phyloP scores from a whole-genome alignment of 92 coral and sea anemone genomes.

The Bergia puertoricense region DNA sequence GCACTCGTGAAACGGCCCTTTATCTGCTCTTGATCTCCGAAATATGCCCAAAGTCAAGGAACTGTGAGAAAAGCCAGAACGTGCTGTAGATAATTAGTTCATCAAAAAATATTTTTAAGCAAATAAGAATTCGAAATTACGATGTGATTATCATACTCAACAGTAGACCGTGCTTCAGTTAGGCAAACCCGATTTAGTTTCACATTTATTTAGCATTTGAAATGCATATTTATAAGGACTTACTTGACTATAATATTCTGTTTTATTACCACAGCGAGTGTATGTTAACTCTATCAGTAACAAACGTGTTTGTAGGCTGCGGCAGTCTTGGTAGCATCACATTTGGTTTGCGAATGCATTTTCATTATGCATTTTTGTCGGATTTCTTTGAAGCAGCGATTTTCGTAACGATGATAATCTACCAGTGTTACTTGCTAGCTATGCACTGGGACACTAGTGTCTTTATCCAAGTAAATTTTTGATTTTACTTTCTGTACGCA shows the following conservation, averaged over 20 bases:
- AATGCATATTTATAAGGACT: background rate
- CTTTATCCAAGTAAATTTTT: too few relatives aligned
- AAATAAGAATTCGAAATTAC: too few relatives aligned
- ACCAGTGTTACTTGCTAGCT: too few relatives aligned
- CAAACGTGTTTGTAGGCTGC: background rate
- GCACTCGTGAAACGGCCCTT: background rate
- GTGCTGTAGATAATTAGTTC: too few relatives aligned
- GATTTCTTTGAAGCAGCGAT: background rate
- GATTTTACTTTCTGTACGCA: background rate
- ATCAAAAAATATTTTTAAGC: too few relatives aligned
- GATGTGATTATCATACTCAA: background rate
- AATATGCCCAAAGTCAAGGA: too few relatives aligned
- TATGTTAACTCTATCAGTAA: background rate
- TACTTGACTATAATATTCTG: background rate
- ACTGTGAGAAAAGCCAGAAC: too few relatives aligned
- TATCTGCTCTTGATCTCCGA: background rate
- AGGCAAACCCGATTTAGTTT: background rate
- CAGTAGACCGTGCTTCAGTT: too few relatives aligned
- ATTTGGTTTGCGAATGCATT: background rate
- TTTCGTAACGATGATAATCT: background rate
- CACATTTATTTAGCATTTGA: background rate
- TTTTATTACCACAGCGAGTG: background rate
- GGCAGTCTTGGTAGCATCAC: background rate
- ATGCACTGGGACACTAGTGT: too few relatives aligned
- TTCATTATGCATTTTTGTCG: background rate